phyloP scores from a whole-genome alignment of 2,888 invertebrate species.

The Atethmia centrago region DNA sequence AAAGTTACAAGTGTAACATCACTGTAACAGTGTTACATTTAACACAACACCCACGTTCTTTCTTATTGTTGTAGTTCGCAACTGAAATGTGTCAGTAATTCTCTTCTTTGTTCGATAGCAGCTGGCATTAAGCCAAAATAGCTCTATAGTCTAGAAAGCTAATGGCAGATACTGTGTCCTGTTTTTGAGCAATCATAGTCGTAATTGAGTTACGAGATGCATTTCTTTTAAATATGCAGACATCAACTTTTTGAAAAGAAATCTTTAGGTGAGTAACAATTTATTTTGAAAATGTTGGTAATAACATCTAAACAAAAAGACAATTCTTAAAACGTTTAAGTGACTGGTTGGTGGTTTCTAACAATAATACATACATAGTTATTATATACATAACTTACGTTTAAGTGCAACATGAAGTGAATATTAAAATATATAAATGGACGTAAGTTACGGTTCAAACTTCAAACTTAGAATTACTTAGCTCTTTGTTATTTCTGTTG shows the following conservation, averaged over 20 bases:
- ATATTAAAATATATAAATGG: background rate
- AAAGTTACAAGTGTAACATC: conserved; percentile 57
- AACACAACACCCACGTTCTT: conserved; percentile 52
- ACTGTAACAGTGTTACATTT: conserved; percentile 47
- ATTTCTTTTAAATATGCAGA: conserved; percentile 11
- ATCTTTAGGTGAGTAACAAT: background rate
- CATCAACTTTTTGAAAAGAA: background rate
- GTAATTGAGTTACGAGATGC: background rate
- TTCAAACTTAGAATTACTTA: conserved; percentile 3
- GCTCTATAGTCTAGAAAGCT: conserved; percentile 29
- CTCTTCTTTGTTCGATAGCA: conserved; percentile 48
- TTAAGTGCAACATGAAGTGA: background rate
- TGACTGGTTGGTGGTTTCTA: background rate
- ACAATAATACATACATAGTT: conserved; percentile 8
- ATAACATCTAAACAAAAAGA: background rate
- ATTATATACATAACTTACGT: background rate
- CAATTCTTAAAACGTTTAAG: background rate
- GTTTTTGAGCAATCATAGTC: conserved; percentile 24
- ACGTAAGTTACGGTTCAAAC: background rate
- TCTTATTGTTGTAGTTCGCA: conserved; percentile 50
- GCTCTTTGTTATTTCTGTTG: background rate
- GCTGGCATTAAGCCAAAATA: conserved; percentile 38
- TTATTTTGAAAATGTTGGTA: background rate
- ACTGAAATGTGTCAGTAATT: conserved; percentile 45
- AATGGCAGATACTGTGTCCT: conserved; percentile 41